Evolutionary conservation across 2,113 vertebrate species (phyloP), one percentile per base, ranked within the genome.

Genomic region (Hippocampus barbouri): DNA sequence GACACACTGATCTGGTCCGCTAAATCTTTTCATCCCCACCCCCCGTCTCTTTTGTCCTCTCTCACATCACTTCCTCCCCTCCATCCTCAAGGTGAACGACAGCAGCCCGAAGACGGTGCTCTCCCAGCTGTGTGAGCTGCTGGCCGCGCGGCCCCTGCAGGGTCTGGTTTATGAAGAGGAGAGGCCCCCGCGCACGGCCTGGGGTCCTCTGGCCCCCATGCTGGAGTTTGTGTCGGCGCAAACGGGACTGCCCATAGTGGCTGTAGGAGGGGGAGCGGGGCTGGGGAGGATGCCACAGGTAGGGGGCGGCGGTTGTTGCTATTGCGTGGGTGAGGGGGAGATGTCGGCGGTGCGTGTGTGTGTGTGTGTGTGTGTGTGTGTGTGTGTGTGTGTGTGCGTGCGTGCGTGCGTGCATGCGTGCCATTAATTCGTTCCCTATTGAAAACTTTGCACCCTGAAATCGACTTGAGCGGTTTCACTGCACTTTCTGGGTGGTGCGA

Each of bases 111-210:
- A 95, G 77, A 96, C 94, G 70, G 92, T 97, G 47, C 94, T 98
- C 85, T 94, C 96, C 78, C 94, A 95, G 71, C 95, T 97, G 80
- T 98, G 96, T 87, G 95, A 96, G 85, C 92, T 97, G 66, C 92
- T 98, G 89, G 95, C 95, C 67, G 94, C 95, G 69, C 90, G 96
- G 78, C 94, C 94, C 74, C 93, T 98, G 82, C 96, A 97, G 80
- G 96, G 96, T 41, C 93, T 98, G 18, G 96, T 98, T 69, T 98
- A 97, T 73, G 96, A 97, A 91, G 96, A 98, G 88, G 95, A 97
- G 85, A 85, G 92, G 79, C 89, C 91, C 62, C 87, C 91, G 40
- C 90, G 89, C 16, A 89, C 89, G 10, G 87, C 91, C 71, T 92
- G 91, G 77, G 91, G 93, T 61, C 95, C 95, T 49, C 88, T 98